Evolutionary conservation across 1,140 invertebrate genomes (phyloP), one percentile per base, ranked within the genome.

Genomic region (Bombus waltoni): DNA sequence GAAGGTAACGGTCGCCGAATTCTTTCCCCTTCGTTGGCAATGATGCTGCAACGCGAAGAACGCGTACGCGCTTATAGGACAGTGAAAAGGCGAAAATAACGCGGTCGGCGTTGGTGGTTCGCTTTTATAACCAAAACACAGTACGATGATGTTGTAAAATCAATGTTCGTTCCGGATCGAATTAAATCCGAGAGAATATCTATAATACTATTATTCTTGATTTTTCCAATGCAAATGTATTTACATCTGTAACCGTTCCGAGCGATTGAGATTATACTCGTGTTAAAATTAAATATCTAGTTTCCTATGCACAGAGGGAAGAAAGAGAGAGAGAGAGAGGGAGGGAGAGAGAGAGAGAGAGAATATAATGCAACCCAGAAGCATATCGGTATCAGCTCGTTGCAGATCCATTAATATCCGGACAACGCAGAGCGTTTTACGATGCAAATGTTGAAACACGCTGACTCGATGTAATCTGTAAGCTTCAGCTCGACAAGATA

Each of bases 401-500:
- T 57, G 57, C 25, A 25, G 75, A 40, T 59, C 57, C 75, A 62
- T 77, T 77, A 77, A 77, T 77, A 77, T 77, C 75, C 47, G 75
- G 25, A 38, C 53, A 40, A 35, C 47, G 57, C 47, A 77, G 75
- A 62, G 38, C 57, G 75, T 77, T 77, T 77, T 40, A 62, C 75
- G 75, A 77, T 77, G 75, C 53, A 77, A 77, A 77, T 77, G 75
- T 77, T 62, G 57, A 77, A 77, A 59, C 57, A 40, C 75, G 75
- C 75, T 77, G 75, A 77, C 75, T 77, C 75, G 35, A 35, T 40
- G 75, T 28, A 42, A 62, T 62, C 35, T 62, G 74, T 76, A 76
- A 77, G 25, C 75, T 57, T 77, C 35, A 40, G 75, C 75, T 22
- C 75, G 35, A 6, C 57, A 22, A n/a, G 28, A n/a, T 32, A 40